phyloP scores from a whole-genome alignment of 2,113 vertebrate genomes.

The Sebastes schlegelii region DNA sequence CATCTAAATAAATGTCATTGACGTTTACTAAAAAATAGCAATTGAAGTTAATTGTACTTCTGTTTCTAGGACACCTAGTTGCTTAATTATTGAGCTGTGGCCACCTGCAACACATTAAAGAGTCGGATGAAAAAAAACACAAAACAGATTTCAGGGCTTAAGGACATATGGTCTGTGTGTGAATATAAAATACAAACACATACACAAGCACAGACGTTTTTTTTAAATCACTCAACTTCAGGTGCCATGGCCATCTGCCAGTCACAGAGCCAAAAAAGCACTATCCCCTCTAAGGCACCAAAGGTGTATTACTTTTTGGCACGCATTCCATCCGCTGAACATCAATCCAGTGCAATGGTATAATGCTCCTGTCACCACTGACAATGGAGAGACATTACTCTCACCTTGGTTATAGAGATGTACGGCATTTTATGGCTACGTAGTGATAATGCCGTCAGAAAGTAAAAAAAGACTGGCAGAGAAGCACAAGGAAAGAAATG shows the following conservation, averaged over 20 bases:
- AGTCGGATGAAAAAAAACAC: not conserved
- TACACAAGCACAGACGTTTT: conserved; percentile 2
- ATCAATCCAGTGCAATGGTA: conserved; percentile 59
- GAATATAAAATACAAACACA: conserved; percentile 7
- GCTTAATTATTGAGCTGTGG: not conserved
- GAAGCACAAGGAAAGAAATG: not conserved
- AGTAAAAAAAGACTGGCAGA: conserved; percentile 14
- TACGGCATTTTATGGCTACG: conserved; percentile 51
- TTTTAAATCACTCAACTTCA: conserved; percentile 50
- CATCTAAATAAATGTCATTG: not conserved
- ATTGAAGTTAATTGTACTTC: too few species aligned
- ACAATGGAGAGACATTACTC: conserved; percentile 61
- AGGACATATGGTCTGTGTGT: conserved; percentile 15
- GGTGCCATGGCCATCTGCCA: conserved; percentile 68
- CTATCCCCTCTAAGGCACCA: conserved; percentile 41
- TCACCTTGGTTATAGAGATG: conserved; percentile 61
- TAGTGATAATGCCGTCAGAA: conserved; percentile 53
- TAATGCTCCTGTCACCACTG: conserved; percentile 64
- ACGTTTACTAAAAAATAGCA: not conserved
- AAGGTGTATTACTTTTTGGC: conserved; percentile 57
- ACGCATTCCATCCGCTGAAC: conserved; percentile 52
- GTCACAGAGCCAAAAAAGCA: conserved; percentile 59
- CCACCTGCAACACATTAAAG: not conserved
- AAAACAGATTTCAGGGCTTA: not conserved
- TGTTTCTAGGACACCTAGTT: not conserved